Conservation (phyloP, 2,113 vertebrate species). For the chimpanzee (Pan troglodytes) region DNA sequence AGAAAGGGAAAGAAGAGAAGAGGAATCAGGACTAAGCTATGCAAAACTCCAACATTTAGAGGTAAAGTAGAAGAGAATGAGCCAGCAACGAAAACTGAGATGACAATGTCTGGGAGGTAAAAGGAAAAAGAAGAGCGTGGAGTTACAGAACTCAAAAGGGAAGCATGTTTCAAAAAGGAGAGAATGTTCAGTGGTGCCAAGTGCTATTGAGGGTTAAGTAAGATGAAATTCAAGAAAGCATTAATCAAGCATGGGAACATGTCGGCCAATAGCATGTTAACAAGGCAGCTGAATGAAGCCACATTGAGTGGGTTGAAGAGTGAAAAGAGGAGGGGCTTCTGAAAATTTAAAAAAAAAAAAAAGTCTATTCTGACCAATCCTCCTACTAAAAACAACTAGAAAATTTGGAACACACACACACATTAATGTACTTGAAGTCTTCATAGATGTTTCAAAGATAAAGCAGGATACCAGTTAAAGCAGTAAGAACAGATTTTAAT, state of each 20-base stretch:
- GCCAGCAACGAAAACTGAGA: not conserved
- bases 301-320: not conserved
- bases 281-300: not conserved
- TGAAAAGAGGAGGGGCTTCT: not conserved
- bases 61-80: not conserved
- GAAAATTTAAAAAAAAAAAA: not conserved
- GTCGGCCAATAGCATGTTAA: not conserved
- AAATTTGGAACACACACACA: not conserved
- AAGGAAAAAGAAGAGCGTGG: not conserved
- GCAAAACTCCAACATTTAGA: not conserved
- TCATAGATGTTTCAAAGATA: not conserved
- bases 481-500: not conserved
- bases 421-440: not conserved
- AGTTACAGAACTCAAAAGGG: not conserved
- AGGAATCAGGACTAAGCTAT: not conserved
- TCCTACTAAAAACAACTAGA: not conserved
- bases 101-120: not conserved
- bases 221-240: not conserved
- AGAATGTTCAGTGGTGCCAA: not conserved
- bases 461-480: not conserved
- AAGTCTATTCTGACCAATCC: not conserved
- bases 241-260: not conserved
- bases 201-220: not conserved
- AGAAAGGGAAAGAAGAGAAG: not conserved
- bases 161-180: not conserved